Percentiles rank a stretch among this genome's conserved stretches.
Conservation (phyloP, 2,888 invertebrate species). For the Linyphia triangularis region DNA sequence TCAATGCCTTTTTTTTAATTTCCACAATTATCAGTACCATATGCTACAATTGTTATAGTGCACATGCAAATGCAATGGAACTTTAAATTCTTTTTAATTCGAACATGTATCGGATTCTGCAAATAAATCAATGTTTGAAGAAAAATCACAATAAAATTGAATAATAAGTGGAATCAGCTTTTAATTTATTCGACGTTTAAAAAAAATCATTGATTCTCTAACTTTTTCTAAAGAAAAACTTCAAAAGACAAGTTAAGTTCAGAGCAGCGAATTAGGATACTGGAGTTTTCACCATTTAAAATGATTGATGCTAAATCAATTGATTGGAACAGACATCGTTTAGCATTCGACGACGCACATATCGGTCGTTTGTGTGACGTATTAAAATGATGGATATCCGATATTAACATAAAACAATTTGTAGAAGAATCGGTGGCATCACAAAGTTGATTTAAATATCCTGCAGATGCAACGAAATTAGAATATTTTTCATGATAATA, state of each 20-base stretch:
- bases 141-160: background rate
- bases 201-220: background rate
- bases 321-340: conserved; percentile 20
- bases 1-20: no score
- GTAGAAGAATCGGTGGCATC: conserved; percentile 25
- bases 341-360: conserved; percentile 41
- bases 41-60: background rate
- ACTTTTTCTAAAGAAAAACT: background rate
- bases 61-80: background rate
- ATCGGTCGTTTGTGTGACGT: conserved; percentile 14
- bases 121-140: background rate
- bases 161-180: background rate
- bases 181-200: background rate
- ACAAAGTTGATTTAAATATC: conserved; percentile 18
- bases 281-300: conserved; percentile 15
- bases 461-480: background rate
- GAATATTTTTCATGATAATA: background rate
- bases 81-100: background rate
- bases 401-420: conserved; percentile 58
- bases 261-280: background rate
- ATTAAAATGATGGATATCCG: conserved; percentile 56
- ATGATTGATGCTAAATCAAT: conserved; percentile 63
- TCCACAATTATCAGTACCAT: background rate
- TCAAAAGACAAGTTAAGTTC: background rate
- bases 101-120: background rate